Evolutionary conservation across 2,888 invertebrate species (phyloP), one percentile per base, ranked within the genome.

Genomic region (Plagodis dolabraria): DNA sequence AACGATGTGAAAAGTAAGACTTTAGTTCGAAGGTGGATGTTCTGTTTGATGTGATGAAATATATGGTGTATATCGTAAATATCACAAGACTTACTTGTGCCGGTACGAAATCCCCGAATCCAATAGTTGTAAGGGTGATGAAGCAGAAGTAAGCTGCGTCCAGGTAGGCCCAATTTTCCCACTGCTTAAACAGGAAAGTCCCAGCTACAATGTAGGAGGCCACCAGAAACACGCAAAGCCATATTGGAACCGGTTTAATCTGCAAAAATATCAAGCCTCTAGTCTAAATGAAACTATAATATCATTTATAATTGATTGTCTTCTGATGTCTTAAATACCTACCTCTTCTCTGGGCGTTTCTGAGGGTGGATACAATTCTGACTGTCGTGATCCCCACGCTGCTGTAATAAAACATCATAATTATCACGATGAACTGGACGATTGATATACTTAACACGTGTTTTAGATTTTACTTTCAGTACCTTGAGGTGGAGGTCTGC

Each of bases 141-240:
- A 98, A 98, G 86, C 98, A 98, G 88, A 98, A 98, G 86, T 98
- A 98, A 2, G 97, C 97, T 0, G 97, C 96, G 82, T 98, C 97
- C 61, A 98, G 93, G 77, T 96, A 96, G 0, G 94, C 94, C 98
- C 98, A 98, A 22, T 93, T 89, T 87, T 98, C 98, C 97, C 97
- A 98, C 48, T 94, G 94, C 72, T 95, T 94, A 89, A 98, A 98
- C 8, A 98, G 94, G 75, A 95, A 96, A 2, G 98, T 98, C 10
- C 98, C 98, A 0, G 96, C 97, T 55, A 98, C 94, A 70, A 98
- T 98, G 88, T 98, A 98, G 60, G 97, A 96, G 33, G 98, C 95
- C 33, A 98, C 98, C 47, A 98, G 93, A 75, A 96, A 96, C 55
- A 98, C 96, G 83, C 98, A 98, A 60, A 98, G 85, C 97, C 97